phyloP scores from a whole-genome alignment of 1,140 invertebrate genomes.

The Littorina saxatilis region DNA sequence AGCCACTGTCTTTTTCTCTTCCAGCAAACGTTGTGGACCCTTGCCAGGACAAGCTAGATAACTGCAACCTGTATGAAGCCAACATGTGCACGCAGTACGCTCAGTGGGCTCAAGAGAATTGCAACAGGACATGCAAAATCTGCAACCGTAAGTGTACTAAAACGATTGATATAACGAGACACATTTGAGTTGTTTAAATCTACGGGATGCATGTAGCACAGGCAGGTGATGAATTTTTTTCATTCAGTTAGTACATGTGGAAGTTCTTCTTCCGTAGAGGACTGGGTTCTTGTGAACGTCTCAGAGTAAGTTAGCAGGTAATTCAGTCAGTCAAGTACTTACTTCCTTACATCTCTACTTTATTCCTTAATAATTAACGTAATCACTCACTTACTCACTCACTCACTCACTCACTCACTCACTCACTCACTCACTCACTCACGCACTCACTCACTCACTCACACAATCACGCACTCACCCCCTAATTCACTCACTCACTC shows the following conservation, averaged over 20 bases:
- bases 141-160: conserved; percentile 41
- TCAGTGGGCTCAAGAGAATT: conserved; percentile 58
- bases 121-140: conserved; percentile 59
- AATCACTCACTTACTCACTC: no score
- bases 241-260: background rate
- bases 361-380: no score
- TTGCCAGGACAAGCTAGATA: background rate
- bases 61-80: conserved; percentile 55
- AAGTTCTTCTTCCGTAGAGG: no score
- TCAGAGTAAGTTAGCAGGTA: no score
- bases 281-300: no score
- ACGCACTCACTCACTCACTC: no score
- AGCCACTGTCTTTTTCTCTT: conserved; percentile 4
- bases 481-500: no score
- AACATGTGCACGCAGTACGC: conserved; percentile 52
- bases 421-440: no score
- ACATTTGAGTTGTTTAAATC: background rate
- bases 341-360: no score
- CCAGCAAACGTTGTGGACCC: background rate
- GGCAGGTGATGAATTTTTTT: background rate
- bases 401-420: no score
- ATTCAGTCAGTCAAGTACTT: no score
- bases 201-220: background rate
- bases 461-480: no score
- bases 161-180: background rate